These are phyloP conservation scores for Psix sp. DNA, from an alignment of 1,140 invertebrate species.

Conservation along the genomic window DNA sequence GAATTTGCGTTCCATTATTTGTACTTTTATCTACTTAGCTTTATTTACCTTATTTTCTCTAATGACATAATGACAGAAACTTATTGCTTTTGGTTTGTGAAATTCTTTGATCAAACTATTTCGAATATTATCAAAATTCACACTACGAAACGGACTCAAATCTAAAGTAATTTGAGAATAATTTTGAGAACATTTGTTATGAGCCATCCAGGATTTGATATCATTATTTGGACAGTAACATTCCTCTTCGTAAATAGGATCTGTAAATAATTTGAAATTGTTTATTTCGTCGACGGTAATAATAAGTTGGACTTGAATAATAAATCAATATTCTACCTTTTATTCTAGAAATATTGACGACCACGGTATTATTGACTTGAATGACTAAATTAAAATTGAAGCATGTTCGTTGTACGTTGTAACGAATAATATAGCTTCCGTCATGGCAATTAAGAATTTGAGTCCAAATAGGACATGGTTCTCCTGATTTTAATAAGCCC, in stretches of 20 bases:
- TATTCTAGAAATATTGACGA: constrained; percentile 80
- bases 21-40: too few species aligned
- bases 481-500: constrained; percentile 76
- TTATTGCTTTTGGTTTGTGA: constrained; percentile 86
- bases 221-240: constrained; percentile 88
- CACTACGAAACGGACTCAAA: constrained; percentile 82
- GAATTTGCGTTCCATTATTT: too few species aligned
- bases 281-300: not conserved
- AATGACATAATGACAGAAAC: constrained; percentile 93
- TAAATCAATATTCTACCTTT: constrained; percentile 71
- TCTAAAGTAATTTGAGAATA: constrained; percentile 87
- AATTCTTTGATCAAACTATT: constrained; percentile 81
- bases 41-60: constrained; percentile 85
- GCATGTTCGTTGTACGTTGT: constrained; percentile 87
- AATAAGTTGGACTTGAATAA: not conserved
- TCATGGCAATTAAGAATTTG: constrained; percentile 90
- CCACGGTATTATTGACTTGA: constrained; percentile 81
- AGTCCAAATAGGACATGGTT: constrained; percentile 82
- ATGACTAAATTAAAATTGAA: constrained; percentile 83
- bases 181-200: constrained; percentile 82
- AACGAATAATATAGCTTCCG: constrained; percentile 90
- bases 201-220: constrained; percentile 82
- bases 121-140: constrained; percentile 85
- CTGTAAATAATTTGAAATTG: constrained; percentile 74
- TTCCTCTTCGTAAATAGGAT: constrained; percentile 86